Evolutionary conservation across 2,888 invertebrate genomes (phyloP), one percentile per base, ranked within the genome.

Genomic region (Plagodis dolabraria): DNA sequence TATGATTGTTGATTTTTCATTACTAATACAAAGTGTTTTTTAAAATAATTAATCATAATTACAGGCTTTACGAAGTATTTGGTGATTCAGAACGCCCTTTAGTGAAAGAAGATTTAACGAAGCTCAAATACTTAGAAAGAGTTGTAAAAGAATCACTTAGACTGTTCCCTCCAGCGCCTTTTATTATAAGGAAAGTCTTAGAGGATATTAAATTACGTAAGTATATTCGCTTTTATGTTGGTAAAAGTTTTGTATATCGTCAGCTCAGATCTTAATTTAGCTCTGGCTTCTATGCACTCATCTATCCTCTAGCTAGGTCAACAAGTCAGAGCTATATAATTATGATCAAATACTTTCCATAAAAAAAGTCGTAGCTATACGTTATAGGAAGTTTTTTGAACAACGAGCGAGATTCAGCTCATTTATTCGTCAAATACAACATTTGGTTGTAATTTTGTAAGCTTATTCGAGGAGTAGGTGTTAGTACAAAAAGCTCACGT

Each of bases 81-180:
- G 86, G 83, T 2, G 85, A 86, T 57, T 77, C 84, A 0, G 80
- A 89, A 47, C 79, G 89, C 7, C 78, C 79, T 4, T 54, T 90
- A 36, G 78, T 75, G 0, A 92, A 91, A 63, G 87, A 86, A 40
- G 92, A 92, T 68, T 67, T 91, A 42, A 43, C 59, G 7, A 78
- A 81, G 44, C 66, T 92, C 36, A 85, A 85, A 66, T 92, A 86
- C 58, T 68, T 90, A 54, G 91, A 90, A 35, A 71, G 86, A 63
- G 90, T 92, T 0, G 74, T 92, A 0, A 92, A 91, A 55, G 92
- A 92, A 62, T 81, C 88, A 0, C 60, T 92, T 2, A 75, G 92
- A 47, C 70, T 92, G 7, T 92, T 83, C 52, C 89, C 92, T 6
- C 89, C 91, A 0, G 92, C 85, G 7, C 92, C 92, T 22, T 85